Percentiles rank a stretch among this genome's conserved stretches.
These are phyloP conservation scores for Anas bahamensis DNA, from an alignment of 2,797 vertebrate species.

Conservation along the genomic window DNA sequence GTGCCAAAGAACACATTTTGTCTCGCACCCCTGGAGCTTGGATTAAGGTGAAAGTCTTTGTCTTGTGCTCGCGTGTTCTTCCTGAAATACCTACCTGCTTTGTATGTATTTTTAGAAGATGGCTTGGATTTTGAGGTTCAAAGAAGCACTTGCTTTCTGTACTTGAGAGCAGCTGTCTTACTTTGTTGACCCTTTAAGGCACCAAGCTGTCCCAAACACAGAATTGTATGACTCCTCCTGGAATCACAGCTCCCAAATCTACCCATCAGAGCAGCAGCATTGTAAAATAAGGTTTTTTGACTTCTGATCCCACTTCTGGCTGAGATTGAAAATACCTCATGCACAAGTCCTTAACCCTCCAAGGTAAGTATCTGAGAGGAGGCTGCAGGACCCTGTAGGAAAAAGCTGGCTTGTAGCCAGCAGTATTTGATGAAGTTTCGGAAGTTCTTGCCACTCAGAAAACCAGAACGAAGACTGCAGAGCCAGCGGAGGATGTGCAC, in stretches of 20 bases:
- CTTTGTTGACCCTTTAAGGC: background rate
- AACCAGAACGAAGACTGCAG: background rate
- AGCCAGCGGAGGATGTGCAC: background rate
- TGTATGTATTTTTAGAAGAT: constrained; percentile 25
- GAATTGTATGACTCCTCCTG: constrained; percentile 1
- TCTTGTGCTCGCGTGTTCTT: background rate
- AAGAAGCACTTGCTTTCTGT: background rate
- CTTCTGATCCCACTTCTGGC: background rate
- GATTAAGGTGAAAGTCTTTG: background rate
- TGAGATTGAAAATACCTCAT: background rate
- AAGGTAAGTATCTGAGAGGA: background rate
- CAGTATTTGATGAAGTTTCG: background rate
- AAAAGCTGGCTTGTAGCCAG: background rate
- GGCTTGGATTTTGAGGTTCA: background rate
- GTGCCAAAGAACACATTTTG: background rate
- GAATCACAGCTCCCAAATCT: background rate
- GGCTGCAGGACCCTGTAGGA: background rate
- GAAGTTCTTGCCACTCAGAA: background rate
- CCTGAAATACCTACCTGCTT: background rate
- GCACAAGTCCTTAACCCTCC: accelerated
- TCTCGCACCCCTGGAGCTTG: background rate
- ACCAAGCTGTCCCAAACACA: background rate
- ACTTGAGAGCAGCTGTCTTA: background rate
- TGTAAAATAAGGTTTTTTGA: background rate
- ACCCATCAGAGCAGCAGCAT: background rate